Evolutionary conservation across 64 coral and sea anemone genomes (phyloP).

Genomic region (Porites australiensis): DNA sequence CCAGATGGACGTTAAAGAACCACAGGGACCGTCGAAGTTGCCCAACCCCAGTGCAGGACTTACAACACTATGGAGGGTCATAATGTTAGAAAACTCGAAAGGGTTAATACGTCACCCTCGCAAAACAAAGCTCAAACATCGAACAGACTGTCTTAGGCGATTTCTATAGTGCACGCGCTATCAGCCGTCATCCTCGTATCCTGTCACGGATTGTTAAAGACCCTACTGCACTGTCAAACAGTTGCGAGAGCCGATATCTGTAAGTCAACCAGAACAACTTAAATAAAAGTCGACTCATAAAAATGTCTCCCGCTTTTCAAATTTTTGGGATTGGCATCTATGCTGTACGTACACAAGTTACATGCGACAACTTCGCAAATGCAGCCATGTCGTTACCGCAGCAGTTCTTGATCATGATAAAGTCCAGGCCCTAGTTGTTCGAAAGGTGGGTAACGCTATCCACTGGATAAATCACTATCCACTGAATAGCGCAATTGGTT

Average conservation of each 20-base stretch:
- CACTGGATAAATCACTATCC: no score
- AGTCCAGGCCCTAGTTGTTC: no score
- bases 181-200: conserved; percentile 7
- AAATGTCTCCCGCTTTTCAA: conserved; percentile 4
- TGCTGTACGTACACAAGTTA: no score
- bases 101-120: no score
- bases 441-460: no score
- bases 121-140: not conserved
- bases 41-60: conserved; percentile 12
- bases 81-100: no score
- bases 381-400: no score
- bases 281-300: conserved; percentile 8
- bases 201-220: conserved; percentile 1
- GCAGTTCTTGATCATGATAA: no score
- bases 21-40: not conserved
- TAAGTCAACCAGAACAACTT: conserved; percentile 22
- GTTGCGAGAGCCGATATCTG: not conserved
- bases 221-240: not conserved
- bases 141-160: conserved; percentile 6
- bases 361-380: no score
- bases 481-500: no score
- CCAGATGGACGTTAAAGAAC: no score
- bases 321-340: conserved; percentile 7
- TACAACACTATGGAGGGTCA: not conserved
- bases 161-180: conserved; percentile 3